Evolutionary conservation across 2,888 invertebrate species (phyloP), one percentile per base, ranked within the genome.

Genomic region (Tetropium fuscum): DNA sequence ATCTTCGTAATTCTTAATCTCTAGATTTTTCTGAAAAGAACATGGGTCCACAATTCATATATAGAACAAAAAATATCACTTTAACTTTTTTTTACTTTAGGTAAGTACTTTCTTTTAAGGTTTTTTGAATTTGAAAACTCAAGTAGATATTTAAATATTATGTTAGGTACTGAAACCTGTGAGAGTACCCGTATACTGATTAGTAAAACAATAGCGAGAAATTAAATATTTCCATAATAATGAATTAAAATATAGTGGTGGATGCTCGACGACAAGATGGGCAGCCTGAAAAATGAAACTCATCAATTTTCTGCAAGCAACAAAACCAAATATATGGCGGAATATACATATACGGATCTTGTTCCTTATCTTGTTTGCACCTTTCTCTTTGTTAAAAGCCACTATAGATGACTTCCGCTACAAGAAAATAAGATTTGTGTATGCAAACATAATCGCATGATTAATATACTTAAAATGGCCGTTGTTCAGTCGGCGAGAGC

Each of bases 391-490:
- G 64, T 64, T 57, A 55, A 34, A 30, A 61, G 49, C 30, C 55
- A 60, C 54, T 62, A 57, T 62, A 59, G 57, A 62, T 62, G 55
- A 60, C 62, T 64, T 64, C 64, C 64, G 59, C 22, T 60, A 40
- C 27, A 20, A 64, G 56, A 43, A 61, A 59, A 64, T 64, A 53
- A 64, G 64, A 62, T 62, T 64, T 59, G 59, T 54, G 44, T 64
- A 60, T 62, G 62, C 62, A 59, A 61, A 62, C 59, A 63, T 56
- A 65, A 65, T 63, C 58, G 53, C 65, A 65, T 60, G 65, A 63
- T 63, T 60, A 63, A 58, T 63, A 44, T 25, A 45, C 16, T 40
- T 36, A 45, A 58, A 49, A 57, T 61, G 54, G 48, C 44, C 48
- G 44, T 25, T 45, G 44, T 58, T 58, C 43, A 59, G 61, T 57